These are phyloP conservation scores for Ashinkailepas kermadecensis DNA, from an alignment of 2,888 invertebrate species.

Conservation along the genomic window DNA sequence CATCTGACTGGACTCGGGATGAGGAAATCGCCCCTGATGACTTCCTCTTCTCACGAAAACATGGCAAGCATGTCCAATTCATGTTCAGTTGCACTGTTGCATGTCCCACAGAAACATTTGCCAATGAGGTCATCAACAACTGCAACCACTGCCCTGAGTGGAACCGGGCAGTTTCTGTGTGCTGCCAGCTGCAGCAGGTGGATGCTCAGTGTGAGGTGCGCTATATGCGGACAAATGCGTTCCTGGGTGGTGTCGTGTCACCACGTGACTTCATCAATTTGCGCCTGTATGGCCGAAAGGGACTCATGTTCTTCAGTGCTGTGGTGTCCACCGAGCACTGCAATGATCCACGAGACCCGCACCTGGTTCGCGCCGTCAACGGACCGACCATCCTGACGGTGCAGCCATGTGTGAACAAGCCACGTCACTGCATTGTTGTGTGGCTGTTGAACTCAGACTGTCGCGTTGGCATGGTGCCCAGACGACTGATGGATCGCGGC, in stretches of 20 bases:
- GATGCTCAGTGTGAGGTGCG: constrained; percentile 18
- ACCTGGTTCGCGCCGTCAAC: background rate
- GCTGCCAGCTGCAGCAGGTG: constrained; percentile 4
- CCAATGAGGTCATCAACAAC: constrained; percentile 17
- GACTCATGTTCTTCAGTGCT: constrained; percentile 12
- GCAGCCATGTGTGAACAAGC: background rate
- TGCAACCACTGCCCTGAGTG: constrained; percentile 6
- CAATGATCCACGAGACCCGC: background rate
- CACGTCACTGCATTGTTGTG: constrained; percentile 10
- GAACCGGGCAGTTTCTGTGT: background rate
- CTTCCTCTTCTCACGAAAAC: background rate
- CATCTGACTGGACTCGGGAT: constrained; percentile 10
- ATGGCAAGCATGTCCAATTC: background rate
- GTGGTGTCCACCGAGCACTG: background rate
- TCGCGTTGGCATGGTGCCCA: constrained; percentile 6
- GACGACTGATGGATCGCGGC: background rate
- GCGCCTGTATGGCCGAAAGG: constrained; percentile 12
- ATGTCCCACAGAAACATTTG: background rate
- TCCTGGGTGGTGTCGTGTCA: constrained; percentile 13
- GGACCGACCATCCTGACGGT: constrained; percentile 11
- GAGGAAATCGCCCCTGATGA: background rate
- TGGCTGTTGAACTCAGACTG: constrained; percentile 20
- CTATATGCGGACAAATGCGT: background rate
- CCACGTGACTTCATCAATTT: constrained; percentile 16
- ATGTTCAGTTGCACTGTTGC: constrained; percentile 11